Evolutionary conservation across 64 coral and sea anemone genomes (phyloP).

Genomic region (Dendronephthya gigantea): DNA sequence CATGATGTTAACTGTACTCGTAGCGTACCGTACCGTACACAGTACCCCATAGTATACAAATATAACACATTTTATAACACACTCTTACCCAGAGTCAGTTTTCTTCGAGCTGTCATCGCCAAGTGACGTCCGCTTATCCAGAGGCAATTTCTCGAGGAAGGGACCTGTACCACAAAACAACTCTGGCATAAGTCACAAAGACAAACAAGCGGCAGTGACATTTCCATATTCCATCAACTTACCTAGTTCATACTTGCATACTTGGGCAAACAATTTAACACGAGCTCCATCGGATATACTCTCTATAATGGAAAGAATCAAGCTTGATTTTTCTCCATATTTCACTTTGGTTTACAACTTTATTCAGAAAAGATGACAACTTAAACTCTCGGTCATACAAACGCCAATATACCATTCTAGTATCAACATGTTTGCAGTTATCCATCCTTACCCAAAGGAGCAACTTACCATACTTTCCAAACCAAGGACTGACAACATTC

Average conservation of each 20-base stretch:
- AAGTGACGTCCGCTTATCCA: not conserved
- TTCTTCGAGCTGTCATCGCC: not conserved
- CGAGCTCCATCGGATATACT: conserved; percentile 19
- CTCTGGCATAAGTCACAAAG: no score
- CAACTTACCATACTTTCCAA: conserved; percentile 67
- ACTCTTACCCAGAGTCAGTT: not conserved
- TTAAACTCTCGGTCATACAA: no score
- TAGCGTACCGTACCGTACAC: no score
- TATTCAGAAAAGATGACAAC: no score
- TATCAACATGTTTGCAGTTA: not conserved
- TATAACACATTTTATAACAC: not conserved
- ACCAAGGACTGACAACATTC: conserved; percentile 74
- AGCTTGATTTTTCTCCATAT: not conserved
- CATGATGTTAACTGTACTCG: no score
- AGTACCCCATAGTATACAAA: no score
- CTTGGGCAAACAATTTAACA: conserved; percentile 45
- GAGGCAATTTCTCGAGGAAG: not conserved
- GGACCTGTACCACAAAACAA: not conserved
- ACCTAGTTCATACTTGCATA: conserved; percentile 41
- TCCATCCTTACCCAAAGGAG: not conserved
- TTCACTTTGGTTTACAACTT: no score
- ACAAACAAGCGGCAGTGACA: no score
- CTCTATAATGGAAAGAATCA: not conserved
- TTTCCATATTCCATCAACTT: not conserved
- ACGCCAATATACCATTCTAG: no score